Conservation (phyloP, 2,113 vertebrate genomes). For the Ibidorhyncha struthersii region DNA sequence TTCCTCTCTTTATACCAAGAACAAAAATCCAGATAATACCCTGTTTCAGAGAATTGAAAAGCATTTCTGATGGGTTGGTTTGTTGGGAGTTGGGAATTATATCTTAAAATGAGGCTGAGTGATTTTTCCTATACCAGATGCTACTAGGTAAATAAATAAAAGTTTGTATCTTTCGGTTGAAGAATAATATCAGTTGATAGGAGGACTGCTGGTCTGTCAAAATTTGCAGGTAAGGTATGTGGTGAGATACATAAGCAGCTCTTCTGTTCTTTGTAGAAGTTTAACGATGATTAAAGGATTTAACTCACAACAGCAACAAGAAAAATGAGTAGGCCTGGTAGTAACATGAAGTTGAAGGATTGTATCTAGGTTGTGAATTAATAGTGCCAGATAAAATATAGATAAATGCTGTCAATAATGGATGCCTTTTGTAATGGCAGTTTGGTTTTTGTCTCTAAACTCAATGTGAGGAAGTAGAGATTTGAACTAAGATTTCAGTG, state of each 20-base stretch:
- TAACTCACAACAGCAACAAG: background rate
- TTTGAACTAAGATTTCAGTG: background rate
- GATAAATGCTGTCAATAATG: constrained; percentile 46
- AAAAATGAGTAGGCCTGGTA: constrained; percentile 16
- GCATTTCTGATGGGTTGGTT: background rate
- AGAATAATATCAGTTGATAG: background rate
- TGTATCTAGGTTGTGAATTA: constrained; percentile 22
- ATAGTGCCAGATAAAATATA: constrained; percentile 40
- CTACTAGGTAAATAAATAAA: constrained; percentile 30
- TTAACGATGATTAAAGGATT: background rate
- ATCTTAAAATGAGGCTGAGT: background rate
- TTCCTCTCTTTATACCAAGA: background rate
- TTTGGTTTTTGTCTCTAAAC: constrained; percentile 4
- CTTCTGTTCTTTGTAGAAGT: background rate
- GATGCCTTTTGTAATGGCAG: constrained; percentile 38
- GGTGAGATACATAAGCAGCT: background rate
- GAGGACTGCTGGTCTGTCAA: background rate
- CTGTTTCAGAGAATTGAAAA: constrained; percentile 55
- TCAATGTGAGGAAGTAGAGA: background rate
- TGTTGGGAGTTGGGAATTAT: background rate
- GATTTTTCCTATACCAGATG: background rate
- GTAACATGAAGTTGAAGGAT: constrained; percentile 29
- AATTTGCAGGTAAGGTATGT: background rate
- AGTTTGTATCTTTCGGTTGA: constrained; percentile 22
- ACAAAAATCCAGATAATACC: constrained; percentile 45